Base-by-base conservation (phyloP, 1,140 invertebrate genomes). In the Micrasema longulum region DNA sequence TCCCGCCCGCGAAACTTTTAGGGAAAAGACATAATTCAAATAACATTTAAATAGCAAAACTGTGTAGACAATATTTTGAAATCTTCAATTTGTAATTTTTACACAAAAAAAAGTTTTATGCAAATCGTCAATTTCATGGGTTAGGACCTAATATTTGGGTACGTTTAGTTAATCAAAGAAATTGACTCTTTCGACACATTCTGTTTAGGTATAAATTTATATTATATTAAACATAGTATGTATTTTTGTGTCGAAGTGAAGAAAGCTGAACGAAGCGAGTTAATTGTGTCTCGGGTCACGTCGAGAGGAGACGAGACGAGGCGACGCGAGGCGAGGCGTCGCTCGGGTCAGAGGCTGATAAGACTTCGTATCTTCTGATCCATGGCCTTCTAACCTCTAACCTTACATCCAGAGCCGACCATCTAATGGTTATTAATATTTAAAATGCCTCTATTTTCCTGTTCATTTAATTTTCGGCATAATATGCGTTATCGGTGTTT, bases 271-370 rank as follows among this genome's bases (percentile, higher is more conserved):
- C 66, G 50, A 26, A 38, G 66, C 41, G 41, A 65, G 12, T n/a
- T 69, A 69, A 69, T 69, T 69, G 66, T 45, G 66, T 12, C 48
- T 12, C 65, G 65, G 65, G 35, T 68, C 65, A 68, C n/a, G n/a
- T n/a, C n/a, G n/a, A n/a, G n/a, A n/a, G n/a, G n/a, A n/a, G n/a
- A n/a, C n/a, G n/a, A n/a, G n/a, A n/a, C n/a, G n/a, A n/a, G n/a
- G n/a, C n/a, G n/a, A n/a, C n/a, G n/a, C n/a, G n/a, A n/a, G n/a
- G n/a, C n/a, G n/a, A n/a, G n/a, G n/a, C n/a, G n/a, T n/a, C n/a
- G 66, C 50, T 14, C 38, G 48, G 64, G 64, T 66, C 64, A 7
- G 48, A 36, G 16, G 26, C 36, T 16, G 66, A 35, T 55, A 69
- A 22, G 36, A 9, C 62, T 47, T 14, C 10, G 43, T 16, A 10